Evolutionary conservation across 2,888 invertebrate genomes (phyloP), one percentile per base, ranked within the genome.

Genomic region (Eudemis profundana): DNA sequence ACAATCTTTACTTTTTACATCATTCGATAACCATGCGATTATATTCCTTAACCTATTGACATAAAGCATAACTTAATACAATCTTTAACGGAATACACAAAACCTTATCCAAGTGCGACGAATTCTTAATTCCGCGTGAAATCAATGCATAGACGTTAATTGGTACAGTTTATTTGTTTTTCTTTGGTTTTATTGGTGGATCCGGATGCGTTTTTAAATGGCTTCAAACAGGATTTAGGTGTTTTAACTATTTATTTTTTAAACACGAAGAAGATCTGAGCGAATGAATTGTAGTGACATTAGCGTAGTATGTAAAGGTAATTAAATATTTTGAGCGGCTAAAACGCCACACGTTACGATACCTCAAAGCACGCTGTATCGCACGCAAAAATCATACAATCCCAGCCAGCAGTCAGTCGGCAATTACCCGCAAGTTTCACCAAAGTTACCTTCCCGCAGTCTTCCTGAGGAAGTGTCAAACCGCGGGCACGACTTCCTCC

Each of bases 401-500:
- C 42, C 17, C 17, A 29, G 29, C 27, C 54, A 23, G 40, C 17
- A 42, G 42, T 29, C 29, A 56, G n/a, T 42, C 42, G 44, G 56
- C 59, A 50, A 65, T 65, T 53, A 47, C 40, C 44, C 70, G 74
- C 76, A 78, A 83, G 82, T 87, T 83, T 78, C 76, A 78, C 78
- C 86, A 88, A 90, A 90, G 87, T 38, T 49, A 38, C 67, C 56
- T 62, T 61, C 50, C 63, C 47, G 49, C 62, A 50, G 87, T 87
- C 89, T 90, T 91, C 90, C 90, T 87, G 88, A 90, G 91, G 91
- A 91, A 89, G 90, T 89, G 89, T 89, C 87, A 87, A 89, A 90
- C 90, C 89, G 83, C 89, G 87, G 84, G 84, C 85, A 78, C 83
- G 85, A 83, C 85, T 88, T 90, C 88, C 90, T 80, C 63, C 73